These are phyloP conservation scores for Conopomorpha cramerella DNA, from an alignment of 1,140 invertebrate species.

Conservation along the genomic window DNA sequence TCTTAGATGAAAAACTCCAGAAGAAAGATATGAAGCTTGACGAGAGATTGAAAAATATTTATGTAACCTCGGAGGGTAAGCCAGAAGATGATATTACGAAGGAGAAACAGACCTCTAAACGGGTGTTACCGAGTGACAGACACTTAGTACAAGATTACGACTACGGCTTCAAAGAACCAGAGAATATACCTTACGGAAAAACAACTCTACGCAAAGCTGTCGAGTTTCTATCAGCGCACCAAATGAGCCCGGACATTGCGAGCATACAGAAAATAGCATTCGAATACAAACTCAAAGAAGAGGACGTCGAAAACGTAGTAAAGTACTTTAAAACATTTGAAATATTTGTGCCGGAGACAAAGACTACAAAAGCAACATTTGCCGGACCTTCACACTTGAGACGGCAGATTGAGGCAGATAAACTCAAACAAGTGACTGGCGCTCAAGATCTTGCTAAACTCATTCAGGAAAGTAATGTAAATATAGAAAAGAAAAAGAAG, in stretches of 20 bases:
- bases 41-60: slow-evolving; percentile 68
- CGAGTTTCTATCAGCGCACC: slow-evolving; percentile 67
- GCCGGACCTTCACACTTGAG: slow-evolving; percentile 31
- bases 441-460: too few species aligned
- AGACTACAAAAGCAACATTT: slow-evolving; percentile 24
- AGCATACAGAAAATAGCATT: slow-evolving; percentile 64
- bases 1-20: slow-evolving; percentile 61
- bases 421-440: slow-evolving; percentile 18
- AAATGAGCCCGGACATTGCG: slow-evolving; percentile 61
- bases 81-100: slow-evolving; percentile 40
- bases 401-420: slow-evolving; percentile 16
- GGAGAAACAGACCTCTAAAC: slow-evolving; percentile 13
- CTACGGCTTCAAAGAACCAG: slow-evolving; percentile 63
- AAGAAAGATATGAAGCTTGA: slow-evolving; percentile 65
- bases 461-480: too few species aligned
- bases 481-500: too few species aligned
- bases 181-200: slow-evolving; percentile 49
- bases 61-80: slow-evolving; percentile 63
- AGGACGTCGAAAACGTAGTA: slow-evolving; percentile 52
- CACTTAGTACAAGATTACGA: slow-evolving; percentile 32
- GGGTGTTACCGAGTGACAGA: slow-evolving; percentile 29
- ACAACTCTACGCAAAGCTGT: slow-evolving; percentile 59
- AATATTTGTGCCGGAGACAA: slow-evolving; percentile 38
- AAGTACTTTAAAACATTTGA: slow-evolving; percentile 49
- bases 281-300: slow-evolving; percentile 68